A percentile compares a stretch with the other conserved stretches of the same genome.
Conservation (phyloP, 2,797 vertebrate species). For the Emys orbicularis region DNA sequence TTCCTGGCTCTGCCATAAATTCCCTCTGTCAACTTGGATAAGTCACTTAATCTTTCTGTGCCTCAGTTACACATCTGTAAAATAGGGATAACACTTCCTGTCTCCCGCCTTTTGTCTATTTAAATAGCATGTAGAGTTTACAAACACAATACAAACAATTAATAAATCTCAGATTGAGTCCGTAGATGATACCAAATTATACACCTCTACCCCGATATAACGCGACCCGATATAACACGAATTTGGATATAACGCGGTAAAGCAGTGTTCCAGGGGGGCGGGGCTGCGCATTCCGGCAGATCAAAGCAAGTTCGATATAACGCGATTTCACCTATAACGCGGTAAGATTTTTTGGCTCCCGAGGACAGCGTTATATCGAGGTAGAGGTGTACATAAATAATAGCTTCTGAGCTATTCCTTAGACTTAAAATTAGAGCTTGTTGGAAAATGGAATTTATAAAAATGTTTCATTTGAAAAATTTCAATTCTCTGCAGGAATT, state of each 20-base stretch:
- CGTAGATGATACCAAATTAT: background rate
- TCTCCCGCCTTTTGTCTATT: background rate
- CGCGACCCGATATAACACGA: too few species aligned
- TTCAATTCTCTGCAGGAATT: background rate
- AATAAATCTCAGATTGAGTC: background rate
- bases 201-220: too few species aligned
- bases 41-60: background rate
- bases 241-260: too few species aligned
- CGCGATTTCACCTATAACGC: too few species aligned
- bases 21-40: background rate
- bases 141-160: background rate
- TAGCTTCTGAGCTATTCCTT: background rate
- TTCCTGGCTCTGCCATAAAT: background rate
- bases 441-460: background rate
- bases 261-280: too few species aligned
- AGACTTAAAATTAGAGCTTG: background rate
- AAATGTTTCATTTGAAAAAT: background rate
- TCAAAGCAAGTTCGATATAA: too few species aligned
- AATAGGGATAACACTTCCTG: background rate
- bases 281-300: too few species aligned
- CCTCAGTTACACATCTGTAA: background rate
- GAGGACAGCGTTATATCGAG: too few species aligned
- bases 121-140: background rate
- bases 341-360: too few species aligned
- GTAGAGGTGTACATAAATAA: background rate